phyloP scores from a whole-genome alignment of 2,113 vertebrate species.

The Atractosteus spatula region DNA sequence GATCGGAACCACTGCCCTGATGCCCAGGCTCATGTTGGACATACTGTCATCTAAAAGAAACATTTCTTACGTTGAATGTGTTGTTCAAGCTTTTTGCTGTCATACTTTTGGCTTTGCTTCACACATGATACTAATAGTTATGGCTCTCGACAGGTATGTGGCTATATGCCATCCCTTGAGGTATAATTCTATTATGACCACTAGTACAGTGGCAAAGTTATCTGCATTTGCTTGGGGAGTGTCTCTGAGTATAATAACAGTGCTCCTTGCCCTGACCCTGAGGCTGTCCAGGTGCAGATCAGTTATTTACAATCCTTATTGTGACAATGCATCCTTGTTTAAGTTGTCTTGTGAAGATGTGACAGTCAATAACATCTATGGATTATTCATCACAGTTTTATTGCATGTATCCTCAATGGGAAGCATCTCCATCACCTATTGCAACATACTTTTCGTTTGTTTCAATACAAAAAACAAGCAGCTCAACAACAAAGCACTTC shows the following conservation, averaged over 20 bases:
- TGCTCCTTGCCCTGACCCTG: slow-evolving; percentile 46
- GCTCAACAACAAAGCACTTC: slow-evolving; percentile 44
- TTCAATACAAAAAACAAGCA: slow-evolving; percentile 49
- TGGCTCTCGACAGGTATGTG: slow-evolving; percentile 52
- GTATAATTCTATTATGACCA: slow-evolving; percentile 50
- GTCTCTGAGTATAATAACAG: slow-evolving; percentile 42
- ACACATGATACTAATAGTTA: slow-evolving; percentile 50
- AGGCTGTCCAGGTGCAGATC: slow-evolving; percentile 45
- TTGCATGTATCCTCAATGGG: slow-evolving; percentile 49
- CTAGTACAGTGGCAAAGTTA: slow-evolving; percentile 32
- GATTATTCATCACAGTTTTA: slow-evolving; percentile 50
- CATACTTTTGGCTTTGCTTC: slow-evolving; percentile 48
- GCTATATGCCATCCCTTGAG: slow-evolving; percentile 51
- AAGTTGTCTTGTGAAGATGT: slow-evolving; percentile 52
- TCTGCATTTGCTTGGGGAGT: slow-evolving; percentile 43
- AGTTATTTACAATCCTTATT: slow-evolving; percentile 39
- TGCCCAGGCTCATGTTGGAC: slow-evolving; percentile 51
- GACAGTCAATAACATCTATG: slow-evolving; percentile 53
- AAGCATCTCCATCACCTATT: slow-evolving; percentile 42
- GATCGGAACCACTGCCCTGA: slow-evolving; percentile 48
- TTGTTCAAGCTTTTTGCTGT: slow-evolving; percentile 47
- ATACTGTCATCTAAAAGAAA: slow-evolving; percentile 36
- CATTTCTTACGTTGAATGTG: slow-evolving; percentile 45
- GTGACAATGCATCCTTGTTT: slow-evolving; percentile 53
- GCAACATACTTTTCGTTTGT: slow-evolving; percentile 48